A percentile compares a stretch with the other conserved stretches of the same genome.
These are phyloP conservation scores for Drosophila pandora DNA, from an alignment of 1,140 invertebrate genomes.

Conservation along the genomic window DNA sequence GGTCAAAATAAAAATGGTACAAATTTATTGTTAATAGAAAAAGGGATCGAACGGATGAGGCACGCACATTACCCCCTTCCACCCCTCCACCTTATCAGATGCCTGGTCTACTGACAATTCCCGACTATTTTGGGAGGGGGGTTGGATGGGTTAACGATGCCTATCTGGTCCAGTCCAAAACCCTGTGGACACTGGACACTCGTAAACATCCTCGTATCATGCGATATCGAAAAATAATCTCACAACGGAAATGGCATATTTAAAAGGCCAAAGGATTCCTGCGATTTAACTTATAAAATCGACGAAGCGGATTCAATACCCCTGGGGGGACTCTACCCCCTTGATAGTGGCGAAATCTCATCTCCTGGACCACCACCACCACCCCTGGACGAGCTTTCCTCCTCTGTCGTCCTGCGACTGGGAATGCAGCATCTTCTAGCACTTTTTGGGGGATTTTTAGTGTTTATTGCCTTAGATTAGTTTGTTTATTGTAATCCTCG, in stretches of 20 bases:
- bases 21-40: constrained; percentile 82
- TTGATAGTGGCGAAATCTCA: constrained; percentile 33
- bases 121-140: constrained; percentile 16
- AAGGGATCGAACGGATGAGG: constrained; percentile 63
- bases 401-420: constrained; percentile 6
- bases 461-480: constrained; percentile 81
- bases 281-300: constrained; percentile 77
- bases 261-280: constrained; percentile 76
- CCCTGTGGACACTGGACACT: constrained; percentile 55
- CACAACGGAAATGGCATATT: constrained; percentile 77
- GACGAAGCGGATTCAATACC: constrained; percentile 31
- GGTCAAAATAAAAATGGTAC: constrained; percentile 66
- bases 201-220: constrained; percentile 77
- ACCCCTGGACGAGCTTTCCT: background rate
- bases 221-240: constrained; percentile 82
- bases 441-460: constrained; percentile 80
- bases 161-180: constrained; percentile 63
- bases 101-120: background rate
- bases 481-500: constrained; percentile 82
- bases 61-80: constrained; percentile 59
- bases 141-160: constrained; percentile 44
- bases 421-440: constrained; percentile 31
- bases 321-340: constrained; percentile 10
- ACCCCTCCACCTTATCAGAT: background rate
- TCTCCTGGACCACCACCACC: constrained; percentile 18